Evolutionary conservation across 2,888 invertebrate genomes (phyloP).

Genomic region (Carpatolechia fugitivella): DNA sequence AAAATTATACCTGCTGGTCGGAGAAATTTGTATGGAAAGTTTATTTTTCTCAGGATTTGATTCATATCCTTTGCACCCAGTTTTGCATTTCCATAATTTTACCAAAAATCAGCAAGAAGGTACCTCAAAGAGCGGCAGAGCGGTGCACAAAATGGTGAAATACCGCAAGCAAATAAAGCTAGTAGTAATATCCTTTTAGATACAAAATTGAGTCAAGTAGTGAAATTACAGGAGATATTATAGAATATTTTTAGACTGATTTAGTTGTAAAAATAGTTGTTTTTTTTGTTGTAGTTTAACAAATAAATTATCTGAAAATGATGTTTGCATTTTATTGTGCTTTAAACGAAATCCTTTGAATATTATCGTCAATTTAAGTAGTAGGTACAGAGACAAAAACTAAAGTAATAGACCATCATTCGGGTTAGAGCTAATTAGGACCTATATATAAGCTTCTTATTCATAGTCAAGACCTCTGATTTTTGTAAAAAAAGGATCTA

Average conservation of each 20-base stretch:
- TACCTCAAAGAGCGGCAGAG: no score
- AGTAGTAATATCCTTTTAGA: constrained; percentile 60
- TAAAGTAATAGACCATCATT: no score
- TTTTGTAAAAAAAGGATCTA: no score
- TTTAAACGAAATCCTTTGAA: background rate
- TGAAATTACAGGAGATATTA: constrained; percentile 61
- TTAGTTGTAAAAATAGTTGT: constrained; percentile 75
- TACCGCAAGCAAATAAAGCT: constrained; percentile 24
- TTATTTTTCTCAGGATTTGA: background rate
- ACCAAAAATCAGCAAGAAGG: no score
- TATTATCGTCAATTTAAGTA: no score
- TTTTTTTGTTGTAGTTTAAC: constrained; percentile 79
- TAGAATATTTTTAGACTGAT: constrained; percentile 78
- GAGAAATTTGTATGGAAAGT: background rate
- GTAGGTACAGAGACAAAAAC: no score
- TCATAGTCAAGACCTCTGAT: no score
- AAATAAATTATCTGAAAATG: constrained; percentile 72
- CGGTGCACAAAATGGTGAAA: constrained; percentile 2
- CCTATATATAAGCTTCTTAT: no score
- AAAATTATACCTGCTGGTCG: background rate
- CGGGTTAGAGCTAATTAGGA: no score
- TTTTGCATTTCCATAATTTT: no score
- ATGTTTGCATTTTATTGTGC: background rate
- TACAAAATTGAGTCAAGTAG: constrained; percentile 66
- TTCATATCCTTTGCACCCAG: no score